Base-by-base conservation (phyloP, 2,888 invertebrate genomes). In the Osedax frankpressi region DNA sequence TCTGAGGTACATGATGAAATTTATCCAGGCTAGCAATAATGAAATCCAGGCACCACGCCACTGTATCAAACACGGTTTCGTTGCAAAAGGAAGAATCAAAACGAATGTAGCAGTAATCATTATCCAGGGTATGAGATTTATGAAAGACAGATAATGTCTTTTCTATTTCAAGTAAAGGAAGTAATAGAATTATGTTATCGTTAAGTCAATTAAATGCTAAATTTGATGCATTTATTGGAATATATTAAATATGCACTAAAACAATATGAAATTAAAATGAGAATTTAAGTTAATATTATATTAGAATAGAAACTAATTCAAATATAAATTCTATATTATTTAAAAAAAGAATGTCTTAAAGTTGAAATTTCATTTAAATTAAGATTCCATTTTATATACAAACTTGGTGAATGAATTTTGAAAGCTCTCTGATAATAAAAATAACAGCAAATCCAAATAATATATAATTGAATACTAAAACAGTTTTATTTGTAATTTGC, bases 1-100 rank as follows among this genome's bases (percentile, higher is more conserved):
- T 24, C 78, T 60, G 11, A 79, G 75, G 67, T 79, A 79, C 78
- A 79, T 78, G 72, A 78, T 79, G 75, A 79, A 77, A 72, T 79
- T 79, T 73, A 79, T 78, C 77, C 78, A 79, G 26, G 77, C 77
- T 2, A 78, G 73, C 71, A 79, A 79, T 60, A 77, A 63, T 0
- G 81, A 79, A 27, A 81, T 77, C 79, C 81, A 80, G 3, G 80
- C 80, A 0, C 79, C 79, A 59, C 81, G 75, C 81, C 81, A 81
- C 71, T 79, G 78, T 1, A 3, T n/a, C 30, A 77, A 78, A 75
- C 81, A 81, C 1, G 80, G 80, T 44, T 75, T 77, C 11, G 71
- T 68, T 26, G 76, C 78, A 3, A 75, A 71, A 3, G 79, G 81
- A 24, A 74, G 75, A 28, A 79, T 76, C 73, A 78, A 78, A 44